Evolutionary conservation across 2,113 vertebrate genomes (phyloP).

Genomic region (Ariopsis seemanni): DNA sequence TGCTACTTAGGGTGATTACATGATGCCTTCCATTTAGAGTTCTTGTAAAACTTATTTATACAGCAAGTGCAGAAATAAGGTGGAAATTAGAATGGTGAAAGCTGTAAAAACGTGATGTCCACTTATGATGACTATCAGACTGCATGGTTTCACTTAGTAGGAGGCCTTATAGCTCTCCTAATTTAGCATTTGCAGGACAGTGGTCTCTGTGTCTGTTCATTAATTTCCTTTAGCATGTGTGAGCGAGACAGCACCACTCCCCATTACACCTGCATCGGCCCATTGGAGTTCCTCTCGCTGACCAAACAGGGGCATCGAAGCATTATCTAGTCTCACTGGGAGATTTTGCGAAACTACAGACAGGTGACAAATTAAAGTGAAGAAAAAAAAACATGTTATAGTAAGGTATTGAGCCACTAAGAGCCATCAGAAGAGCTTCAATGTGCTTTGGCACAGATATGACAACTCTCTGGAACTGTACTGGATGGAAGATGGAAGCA

Average conservation of each 20-base stretch:
- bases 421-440: background rate
- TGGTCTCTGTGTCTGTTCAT: conserved; percentile 67
- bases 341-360: conserved; percentile 7
- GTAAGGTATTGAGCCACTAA: background rate
- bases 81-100: background rate
- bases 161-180: conserved; percentile 75
- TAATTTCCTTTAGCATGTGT: conserved; percentile 72
- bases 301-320: conserved; percentile 30
- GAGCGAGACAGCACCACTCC: conserved; percentile 59
- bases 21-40: background rate
- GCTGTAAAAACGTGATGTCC: background rate
- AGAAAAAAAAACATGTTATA: background rate
- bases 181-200: conserved; percentile 70
- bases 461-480: background rate
- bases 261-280: conserved; percentile 60
- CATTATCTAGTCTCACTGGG: background rate
- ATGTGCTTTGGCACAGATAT: background rate
- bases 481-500: background rate
- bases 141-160: conserved; percentile 56
- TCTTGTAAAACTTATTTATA: background rate
- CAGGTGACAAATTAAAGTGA: background rate
- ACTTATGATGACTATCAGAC: background rate
- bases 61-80: background rate
- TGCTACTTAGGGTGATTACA: background rate
- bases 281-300: conserved; percentile 58